Base-by-base conservation (phyloP, 2,113 vertebrate genomes). In the Heteronetta atricapilla region DNA sequence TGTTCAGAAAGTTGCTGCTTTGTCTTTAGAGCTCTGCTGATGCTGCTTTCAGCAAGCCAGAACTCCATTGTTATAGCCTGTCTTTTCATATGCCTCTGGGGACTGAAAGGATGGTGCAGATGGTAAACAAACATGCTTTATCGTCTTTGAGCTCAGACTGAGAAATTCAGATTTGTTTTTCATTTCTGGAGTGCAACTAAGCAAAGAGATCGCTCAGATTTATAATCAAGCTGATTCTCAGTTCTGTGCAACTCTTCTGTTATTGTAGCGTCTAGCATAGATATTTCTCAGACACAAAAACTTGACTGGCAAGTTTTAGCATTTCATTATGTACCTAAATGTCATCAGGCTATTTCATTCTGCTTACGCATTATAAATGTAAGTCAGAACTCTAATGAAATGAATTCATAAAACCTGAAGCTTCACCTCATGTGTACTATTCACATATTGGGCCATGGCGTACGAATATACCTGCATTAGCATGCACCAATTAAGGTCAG, bases 161-260 rank as follows among this genome's bases (percentile, higher is more conserved):
- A 91, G 63, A 88, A 91, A 97, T 88, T 95, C 55, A 88, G 87
- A 96, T 89, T 84, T 86, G 67, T 77, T 91, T 94, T 79, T 88
- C 75, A 77, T 91, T 94, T 94, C 84, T 79, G 42, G 46, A 94
- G 90, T 29, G 29, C 33, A 69, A 40, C 66, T 92, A 89, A 82
- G 62, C 42, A 94, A 72, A 92, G 58, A 89, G 90, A 88, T 87
- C 59, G 83, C 64, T 74, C 81, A 82, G 42, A 87, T 86, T 77
- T 90, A 88, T 93, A 74, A 80, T 36, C 52, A 89, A 90, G 76
- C 18, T 92, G 31, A 48, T 82, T 72, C 55, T 77, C 74, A 59
- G 20, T 40, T 60, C 66, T 82, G 11, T 60, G 22, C 42, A 75
- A 50, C 60, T 85, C 40, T 33, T 81, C 48, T 52, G 15, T 10